phyloP scores from a whole-genome alignment of 2,113 vertebrate species.

The Clarias batrachus region DNA sequence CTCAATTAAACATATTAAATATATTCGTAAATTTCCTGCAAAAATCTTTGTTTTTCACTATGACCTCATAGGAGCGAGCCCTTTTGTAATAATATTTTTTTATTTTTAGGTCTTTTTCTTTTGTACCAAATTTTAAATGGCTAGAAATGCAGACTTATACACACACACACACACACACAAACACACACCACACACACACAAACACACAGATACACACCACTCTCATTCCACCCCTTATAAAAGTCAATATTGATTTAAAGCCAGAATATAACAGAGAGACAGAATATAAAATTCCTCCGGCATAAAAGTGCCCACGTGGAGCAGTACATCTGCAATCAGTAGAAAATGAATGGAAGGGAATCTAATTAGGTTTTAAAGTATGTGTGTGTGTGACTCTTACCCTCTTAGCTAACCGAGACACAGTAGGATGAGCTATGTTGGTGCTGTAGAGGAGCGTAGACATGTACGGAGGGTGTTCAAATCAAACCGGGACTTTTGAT shows the following conservation, averaged over 20 bases:
- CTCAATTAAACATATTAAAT: not conserved
- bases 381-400: conserved; percentile 1
- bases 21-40: not conserved
- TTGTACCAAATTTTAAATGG: too few relatives aligned
- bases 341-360: not conserved
- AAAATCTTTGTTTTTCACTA: not conserved
- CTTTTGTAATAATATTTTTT: not conserved
- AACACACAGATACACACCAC: not conserved
- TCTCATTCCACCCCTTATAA: conserved; percentile 9
- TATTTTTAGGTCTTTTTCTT: not conserved
- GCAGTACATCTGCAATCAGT: not conserved
- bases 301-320: not conserved
- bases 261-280: not conserved
- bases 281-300: not conserved
- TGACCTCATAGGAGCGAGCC: not conserved
- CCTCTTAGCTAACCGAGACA: not conserved
- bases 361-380: not conserved
- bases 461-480: too few relatives aligned
- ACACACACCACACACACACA: not conserved
- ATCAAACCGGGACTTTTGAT: too few relatives aligned
- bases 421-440: too few relatives aligned
- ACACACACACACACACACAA: not conserved
- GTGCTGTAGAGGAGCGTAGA: too few relatives aligned
- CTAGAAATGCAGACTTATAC: conserved; percentile 12
- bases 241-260: not conserved